Percentiles rank a stretch among this genome's conserved stretches.
phyloP scores from a whole-genome alignment of 2,113 vertebrate genomes.

The Brachyhypopomus gauderio region DNA sequence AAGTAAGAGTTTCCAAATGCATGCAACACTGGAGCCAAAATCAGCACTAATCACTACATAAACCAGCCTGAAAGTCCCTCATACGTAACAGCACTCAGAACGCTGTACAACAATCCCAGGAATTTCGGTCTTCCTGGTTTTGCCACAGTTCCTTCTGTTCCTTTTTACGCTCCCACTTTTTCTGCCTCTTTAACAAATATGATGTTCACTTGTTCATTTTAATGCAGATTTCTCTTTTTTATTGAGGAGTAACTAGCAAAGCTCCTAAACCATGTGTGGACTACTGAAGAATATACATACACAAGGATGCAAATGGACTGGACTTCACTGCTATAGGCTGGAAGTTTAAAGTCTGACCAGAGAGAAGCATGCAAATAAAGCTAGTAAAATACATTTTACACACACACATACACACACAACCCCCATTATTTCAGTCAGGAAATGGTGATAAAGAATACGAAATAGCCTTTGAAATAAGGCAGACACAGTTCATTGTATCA shows the following conservation, averaged over 20 bases:
- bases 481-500: too few species aligned
- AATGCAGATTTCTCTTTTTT: not conserved
- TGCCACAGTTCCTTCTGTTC: not conserved
- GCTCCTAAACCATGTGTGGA: constrained; percentile 31
- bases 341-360: constrained; percentile 71
- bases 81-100: not conserved
- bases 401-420: constrained; percentile 40
- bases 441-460: not conserved
- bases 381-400: constrained; percentile 74
- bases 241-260: not conserved
- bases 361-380: constrained; percentile 73
- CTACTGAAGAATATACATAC: constrained; percentile 41
- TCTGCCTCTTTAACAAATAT: not conserved
- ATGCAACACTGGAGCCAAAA: not conserved
- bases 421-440: not conserved
- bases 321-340: constrained; percentile 68
- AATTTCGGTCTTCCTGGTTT: not conserved
- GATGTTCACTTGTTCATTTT: not conserved
- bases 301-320: constrained; percentile 75
- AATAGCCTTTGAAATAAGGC: too few species aligned
- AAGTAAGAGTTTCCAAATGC: not conserved
- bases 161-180: not conserved
- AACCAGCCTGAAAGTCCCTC: not conserved
- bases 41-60: not conserved
- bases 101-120: not conserved